Base-by-base conservation (phyloP, 2,113 vertebrate species). In the Melanotaenia duboulayi region DNA sequence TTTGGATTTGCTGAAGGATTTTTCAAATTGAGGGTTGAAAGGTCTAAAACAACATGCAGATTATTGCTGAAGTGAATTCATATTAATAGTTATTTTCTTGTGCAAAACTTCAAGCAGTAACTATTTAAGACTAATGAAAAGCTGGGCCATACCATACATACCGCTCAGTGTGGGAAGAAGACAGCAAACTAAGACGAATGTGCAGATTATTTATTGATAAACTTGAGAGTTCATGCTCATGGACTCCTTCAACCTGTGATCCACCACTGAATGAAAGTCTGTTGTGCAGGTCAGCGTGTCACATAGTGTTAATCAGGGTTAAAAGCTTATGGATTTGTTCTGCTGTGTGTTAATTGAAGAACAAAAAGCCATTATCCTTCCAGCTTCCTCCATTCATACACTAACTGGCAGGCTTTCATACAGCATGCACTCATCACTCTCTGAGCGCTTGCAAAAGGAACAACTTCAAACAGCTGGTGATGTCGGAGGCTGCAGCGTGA, bases 191-290 rank as follows among this genome's bases (percentile, higher is more conserved):
- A 13, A 65, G n/a, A 70, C 40, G 1, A 59, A 39, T 28, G 62
- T 1, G 20, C 11, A 42, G 55, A 69, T 80, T 52, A 62, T 32
- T 77, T 49, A 63, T 63, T 65, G 48, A 65, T 60, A 55, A 65
- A 64, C 23, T 40, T 3, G 35, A 39, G 54, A 2, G 2, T 44
- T 62, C 7, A 0, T 32, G 28, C 37, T 81, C 67, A 3, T 39
- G 7, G 32, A 35, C 28, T 55, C 40, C 32, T 60, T 37, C 44
- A 40, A 40, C 35, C 25, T 2, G 39, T 60, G 57, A 48, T 52
- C 35, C 56, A 48, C 13, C 24, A 22, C 61, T 61, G 51, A 59
- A 58, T 55, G 37, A 54, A 48, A 28, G 42, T 79, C 17, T 51
- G 67, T 55, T 76, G 49, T 11, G 8, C 9, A 32, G 63, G 66